Percentiles rank a stretch among this genome's conserved stretches.
These are phyloP conservation scores for Carassius gibelio DNA, from an alignment of 2,113 vertebrate genomes.

Conservation along the genomic window DNA sequence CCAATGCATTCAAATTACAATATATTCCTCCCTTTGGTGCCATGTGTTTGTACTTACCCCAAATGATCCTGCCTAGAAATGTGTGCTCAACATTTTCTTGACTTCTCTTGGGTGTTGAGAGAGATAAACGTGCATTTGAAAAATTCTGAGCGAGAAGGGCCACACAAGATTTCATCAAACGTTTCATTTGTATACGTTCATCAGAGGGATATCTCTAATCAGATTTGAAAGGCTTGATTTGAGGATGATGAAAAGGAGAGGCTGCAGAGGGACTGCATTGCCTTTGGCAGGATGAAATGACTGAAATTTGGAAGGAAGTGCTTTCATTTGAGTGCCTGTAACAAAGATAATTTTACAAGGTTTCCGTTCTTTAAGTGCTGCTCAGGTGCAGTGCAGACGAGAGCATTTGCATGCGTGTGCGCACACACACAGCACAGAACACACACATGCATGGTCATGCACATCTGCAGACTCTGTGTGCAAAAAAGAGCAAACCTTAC, in stretches of 20 bases:
- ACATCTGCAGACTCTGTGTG: background rate
- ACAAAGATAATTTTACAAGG: constrained; percentile 67
- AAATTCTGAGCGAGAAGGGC: constrained; percentile 52
- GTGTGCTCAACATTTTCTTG: constrained; percentile 55
- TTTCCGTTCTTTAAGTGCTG: constrained; percentile 65
- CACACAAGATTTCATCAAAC: constrained; percentile 57
- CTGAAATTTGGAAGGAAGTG: constrained; percentile 37
- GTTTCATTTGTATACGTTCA: constrained; percentile 55
- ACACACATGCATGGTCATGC: constrained; percentile 9
- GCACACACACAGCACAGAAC: background rate
- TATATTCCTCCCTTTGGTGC: constrained; percentile 36
- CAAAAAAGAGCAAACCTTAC: background rate
- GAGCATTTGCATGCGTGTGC: background rate
- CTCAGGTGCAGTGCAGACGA: constrained; percentile 62
- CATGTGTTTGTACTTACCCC: constrained; percentile 59
- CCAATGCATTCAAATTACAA: constrained; percentile 30
- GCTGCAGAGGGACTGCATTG: constrained; percentile 24
- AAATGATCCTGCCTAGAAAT: constrained; percentile 50
- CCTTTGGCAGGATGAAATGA: constrained; percentile 53
- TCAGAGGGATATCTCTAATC: constrained; percentile 61
- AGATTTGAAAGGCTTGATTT: constrained; percentile 64
- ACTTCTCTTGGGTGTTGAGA: constrained; percentile 61
- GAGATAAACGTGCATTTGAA: constrained; percentile 51
- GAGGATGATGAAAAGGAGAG: constrained; percentile 63
- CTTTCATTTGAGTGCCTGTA: constrained; percentile 64